Base-by-base conservation (phyloP, 2,797 vertebrate genomes). In the Sebastolobus altivelis region DNA sequence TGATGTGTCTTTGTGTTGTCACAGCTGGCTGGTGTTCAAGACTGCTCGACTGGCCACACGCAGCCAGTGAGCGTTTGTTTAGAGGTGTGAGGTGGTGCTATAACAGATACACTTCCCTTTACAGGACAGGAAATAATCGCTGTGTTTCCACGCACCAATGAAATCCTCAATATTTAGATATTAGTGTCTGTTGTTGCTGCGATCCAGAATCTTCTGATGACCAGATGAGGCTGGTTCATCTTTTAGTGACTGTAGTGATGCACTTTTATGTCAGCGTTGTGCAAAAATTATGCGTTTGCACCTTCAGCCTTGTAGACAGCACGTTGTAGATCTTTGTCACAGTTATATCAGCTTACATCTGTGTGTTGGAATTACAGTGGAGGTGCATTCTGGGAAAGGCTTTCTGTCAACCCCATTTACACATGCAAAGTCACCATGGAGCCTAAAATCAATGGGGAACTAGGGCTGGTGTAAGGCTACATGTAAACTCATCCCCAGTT, bases 391-490 rank as follows among this genome's bases (percentile, higher is more conserved):
- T 81, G 61, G 79, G 72, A 75, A 65, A 80, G 77, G 73, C 80
- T 82, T 37, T 40, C 20, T 13, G 33, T 35, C 54, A 56, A 65
- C 68, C 35, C 75, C 43, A 10, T 74, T 78, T 63, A 62, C 71
- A 82, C 85, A 81, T 77, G 79, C 79, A 81, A 76, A 88, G 72
- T 77, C 73, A 59, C 59, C 2, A 2, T 3, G 40, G 79, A 62
- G 83, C 74, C 63, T 49, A 9, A 9, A 22, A 38, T 40, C 12
- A 1, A 31, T 20, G 29, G 40, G 60, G 69, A 63, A 12, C 27
- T 2, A 20, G 38, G 73, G 83, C 63, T 71, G 71, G 72, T 68
- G 72, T 89, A 84, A 94, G 89, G 93, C 93, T 92, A 91, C 85
- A 87, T 88, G 87, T 89, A 75, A 89, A 83, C 81, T 75, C 81